phyloP scores from a whole-genome alignment of 2,888 invertebrate species.

The Oligia strigilis region DNA sequence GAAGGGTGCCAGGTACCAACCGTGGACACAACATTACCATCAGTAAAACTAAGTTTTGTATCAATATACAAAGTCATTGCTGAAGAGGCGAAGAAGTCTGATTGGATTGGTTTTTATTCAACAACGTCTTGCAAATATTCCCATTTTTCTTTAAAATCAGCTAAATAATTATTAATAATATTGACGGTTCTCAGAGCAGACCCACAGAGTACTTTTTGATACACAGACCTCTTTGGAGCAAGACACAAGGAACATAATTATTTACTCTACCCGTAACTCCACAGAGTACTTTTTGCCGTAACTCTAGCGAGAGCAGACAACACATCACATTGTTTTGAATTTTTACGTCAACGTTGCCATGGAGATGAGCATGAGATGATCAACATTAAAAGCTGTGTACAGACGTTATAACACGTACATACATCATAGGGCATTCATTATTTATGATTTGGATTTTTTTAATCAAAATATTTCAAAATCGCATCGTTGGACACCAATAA shows the following conservation, averaged over 20 bases:
- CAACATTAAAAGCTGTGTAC: neutral
- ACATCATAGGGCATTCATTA: too few relatives aligned
- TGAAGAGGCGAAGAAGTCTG: neutral
- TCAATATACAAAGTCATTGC: slow-evolving; percentile 96
- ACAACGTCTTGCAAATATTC: neutral
- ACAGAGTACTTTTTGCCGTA: too few relatives aligned
- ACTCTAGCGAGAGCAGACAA: neutral
- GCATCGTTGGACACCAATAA: too few relatives aligned
- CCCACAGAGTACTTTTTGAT: too few relatives aligned
- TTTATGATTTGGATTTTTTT: neutral
- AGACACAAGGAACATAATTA: too few relatives aligned
- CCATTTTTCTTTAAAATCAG: neutral
- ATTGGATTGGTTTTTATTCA: slow-evolving; percentile 4
- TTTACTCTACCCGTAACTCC: too few relatives aligned
- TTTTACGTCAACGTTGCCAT: slow-evolving; percentile 26
- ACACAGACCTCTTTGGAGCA: too few relatives aligned
- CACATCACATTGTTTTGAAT: slow-evolving; percentile 10
- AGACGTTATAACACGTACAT: neutral
- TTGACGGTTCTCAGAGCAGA: neutral
- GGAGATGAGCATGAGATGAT: neutral
- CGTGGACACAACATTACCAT: slow-evolving; percentile 94
- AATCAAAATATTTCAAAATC: neutral
- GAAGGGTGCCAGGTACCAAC: slow-evolving; percentile 95
- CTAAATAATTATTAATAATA: neutral
- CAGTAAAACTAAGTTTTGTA: slow-evolving; percentile 94